Conservation (phyloP, 2,888 invertebrate species). For the Crepidodera aurea region DNA sequence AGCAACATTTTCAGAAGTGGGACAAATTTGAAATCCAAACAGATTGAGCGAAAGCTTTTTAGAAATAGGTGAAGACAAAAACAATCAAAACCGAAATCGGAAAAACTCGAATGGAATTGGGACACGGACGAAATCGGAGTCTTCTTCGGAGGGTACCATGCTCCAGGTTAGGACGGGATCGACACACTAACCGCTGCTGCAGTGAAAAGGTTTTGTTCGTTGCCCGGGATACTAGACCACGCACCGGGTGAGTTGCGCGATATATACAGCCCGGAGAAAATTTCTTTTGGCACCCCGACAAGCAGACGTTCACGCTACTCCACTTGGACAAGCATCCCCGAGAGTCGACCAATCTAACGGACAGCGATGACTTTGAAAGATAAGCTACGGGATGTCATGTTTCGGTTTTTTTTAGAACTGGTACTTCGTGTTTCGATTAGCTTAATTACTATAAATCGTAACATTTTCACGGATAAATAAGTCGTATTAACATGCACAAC, state of each 20-base stretch:
- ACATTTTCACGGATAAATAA: too few relatives aligned
- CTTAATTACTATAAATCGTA: too few relatives aligned
- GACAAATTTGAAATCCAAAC: not conserved
- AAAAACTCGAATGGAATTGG: constrained; percentile 9
- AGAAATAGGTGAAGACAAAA: not conserved
- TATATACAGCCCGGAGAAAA: not conserved
- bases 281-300: constrained; percentile 15
- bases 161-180: constrained; percentile 34
- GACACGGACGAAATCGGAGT: constrained; percentile 23
- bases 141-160: constrained; percentile 34
- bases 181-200: constrained; percentile 36
- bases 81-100: not conserved
- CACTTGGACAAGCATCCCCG: not conserved
- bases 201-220: constrained; percentile 47
- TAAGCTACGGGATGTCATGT: too few relatives aligned
- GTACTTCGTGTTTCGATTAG: too few relatives aligned
- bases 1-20: constrained; percentile 4
- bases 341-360: not conserved
- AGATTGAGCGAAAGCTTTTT: not conserved
- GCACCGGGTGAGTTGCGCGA: constrained; percentile 30
- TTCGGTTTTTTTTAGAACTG: too few relatives aligned
- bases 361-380: not conserved
- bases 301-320: constrained; percentile 2
- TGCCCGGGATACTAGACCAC: constrained; percentile 50
- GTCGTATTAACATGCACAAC: too few relatives aligned